Conservation (phyloP, 2,888 invertebrate species). For the Heteromyza rotundicornis region DNA sequence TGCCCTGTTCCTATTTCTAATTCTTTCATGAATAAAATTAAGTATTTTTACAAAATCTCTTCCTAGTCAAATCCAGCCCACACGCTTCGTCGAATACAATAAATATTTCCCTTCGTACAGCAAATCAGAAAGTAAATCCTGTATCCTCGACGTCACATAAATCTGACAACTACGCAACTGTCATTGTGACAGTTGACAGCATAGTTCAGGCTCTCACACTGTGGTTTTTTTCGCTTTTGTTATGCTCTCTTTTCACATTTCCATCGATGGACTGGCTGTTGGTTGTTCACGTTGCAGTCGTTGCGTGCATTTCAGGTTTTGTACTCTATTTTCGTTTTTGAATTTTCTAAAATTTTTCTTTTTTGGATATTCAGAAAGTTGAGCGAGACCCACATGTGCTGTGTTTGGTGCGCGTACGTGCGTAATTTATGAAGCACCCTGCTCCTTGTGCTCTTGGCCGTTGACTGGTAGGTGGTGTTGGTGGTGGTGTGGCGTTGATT, state of each 20-base stretch:
- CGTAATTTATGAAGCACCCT: slow-evolving; percentile 42
- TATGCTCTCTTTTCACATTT: too few relatives aligned
- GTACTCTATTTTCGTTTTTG: background rate
- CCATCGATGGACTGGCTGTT: too few relatives aligned
- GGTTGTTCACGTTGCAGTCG: background rate
- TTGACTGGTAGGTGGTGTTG: background rate
- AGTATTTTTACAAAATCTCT: too few relatives aligned
- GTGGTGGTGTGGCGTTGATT: slow-evolving; percentile 5
- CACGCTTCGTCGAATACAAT: too few relatives aligned
- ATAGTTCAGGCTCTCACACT: too few relatives aligned
- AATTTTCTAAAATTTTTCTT: background rate
- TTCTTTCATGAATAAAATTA: too few relatives aligned
- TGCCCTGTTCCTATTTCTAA: too few relatives aligned
- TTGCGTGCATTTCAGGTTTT: background rate
- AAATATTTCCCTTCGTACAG: too few relatives aligned
- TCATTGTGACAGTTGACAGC: slow-evolving; percentile 23
- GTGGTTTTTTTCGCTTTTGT: too few relatives aligned
- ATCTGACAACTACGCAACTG: slow-evolving; percentile 41
- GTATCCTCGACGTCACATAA: slow-evolving; percentile 36
- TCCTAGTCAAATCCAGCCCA: too few relatives aligned
- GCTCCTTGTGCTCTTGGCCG: slow-evolving; percentile 25
- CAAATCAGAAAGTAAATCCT: too few relatives aligned
- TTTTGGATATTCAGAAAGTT: too few relatives aligned
- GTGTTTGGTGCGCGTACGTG: slow-evolving; percentile 25
- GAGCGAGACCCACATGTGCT: background rate